phyloP scores from a whole-genome alignment of 2,888 invertebrate genomes.

The Thysanoteuthis rhombus region DNA sequence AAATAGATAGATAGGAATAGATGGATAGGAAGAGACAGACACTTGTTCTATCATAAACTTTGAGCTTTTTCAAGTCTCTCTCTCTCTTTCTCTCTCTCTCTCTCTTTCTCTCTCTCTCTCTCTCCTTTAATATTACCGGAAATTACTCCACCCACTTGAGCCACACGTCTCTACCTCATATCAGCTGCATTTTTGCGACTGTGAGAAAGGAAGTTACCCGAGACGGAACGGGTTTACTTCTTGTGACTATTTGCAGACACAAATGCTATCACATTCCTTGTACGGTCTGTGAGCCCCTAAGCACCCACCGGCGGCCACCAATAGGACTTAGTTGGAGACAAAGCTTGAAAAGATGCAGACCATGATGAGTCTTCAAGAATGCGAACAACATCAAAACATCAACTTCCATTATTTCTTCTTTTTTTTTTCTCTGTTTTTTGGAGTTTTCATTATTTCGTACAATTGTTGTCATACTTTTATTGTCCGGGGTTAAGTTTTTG shows the following conservation, averaged over 20 bases:
- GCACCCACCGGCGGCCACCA: neutral
- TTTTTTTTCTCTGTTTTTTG: neutral
- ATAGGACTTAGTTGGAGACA: neutral
- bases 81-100: neutral
- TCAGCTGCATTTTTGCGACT: neutral
- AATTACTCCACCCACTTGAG: neutral
- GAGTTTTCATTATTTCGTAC: neutral
- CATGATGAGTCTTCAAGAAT: too few species aligned
- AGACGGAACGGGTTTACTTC: neutral
- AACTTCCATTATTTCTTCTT: neutral
- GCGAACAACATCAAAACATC: too few species aligned
- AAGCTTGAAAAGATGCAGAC: neutral
- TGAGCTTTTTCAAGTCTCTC: neutral
- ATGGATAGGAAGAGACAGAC: neutral
- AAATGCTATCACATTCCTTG: too few species aligned
- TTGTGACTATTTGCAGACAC: neutral
- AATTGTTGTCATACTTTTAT: neutral
- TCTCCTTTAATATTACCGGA: neutral
- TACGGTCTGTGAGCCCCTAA: neutral
- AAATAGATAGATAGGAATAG: neutral
- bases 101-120: neutral
- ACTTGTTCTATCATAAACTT: too few species aligned
- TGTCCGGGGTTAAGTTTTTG: neutral
- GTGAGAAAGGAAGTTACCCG: neutral
- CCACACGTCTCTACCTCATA: neutral